Percentiles rank a stretch among this genome's conserved stretches.
phyloP scores from a whole-genome alignment of 1,140 invertebrate genomes.

The Cyclargus thomasi region DNA sequence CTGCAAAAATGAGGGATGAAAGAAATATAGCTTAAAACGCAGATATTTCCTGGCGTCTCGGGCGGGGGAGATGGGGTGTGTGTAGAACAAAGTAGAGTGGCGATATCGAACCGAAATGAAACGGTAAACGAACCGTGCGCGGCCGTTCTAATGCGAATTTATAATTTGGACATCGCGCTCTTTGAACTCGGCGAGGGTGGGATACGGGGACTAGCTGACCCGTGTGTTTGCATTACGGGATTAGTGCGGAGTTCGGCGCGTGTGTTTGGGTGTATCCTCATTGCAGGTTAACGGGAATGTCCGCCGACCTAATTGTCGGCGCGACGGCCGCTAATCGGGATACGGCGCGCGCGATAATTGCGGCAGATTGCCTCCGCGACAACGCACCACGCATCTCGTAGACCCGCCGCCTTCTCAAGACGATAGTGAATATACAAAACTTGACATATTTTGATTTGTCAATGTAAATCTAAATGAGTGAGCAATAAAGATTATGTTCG shows the following conservation, averaged over 20 bases:
- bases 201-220: slow-evolving; percentile 51
- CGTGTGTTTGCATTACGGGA: slow-evolving; percentile 44
- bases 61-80: slow-evolving; percentile 60
- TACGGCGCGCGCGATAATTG: slow-evolving; percentile 72
- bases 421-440: neutral
- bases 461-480: too few relatives aligned
- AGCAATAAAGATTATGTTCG: neutral
- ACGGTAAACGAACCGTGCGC: slow-evolving; percentile 74
- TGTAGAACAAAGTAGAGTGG: slow-evolving; percentile 74
- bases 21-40: slow-evolving; percentile 78
- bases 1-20: slow-evolving; percentile 78
- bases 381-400: slow-evolving; percentile 26
- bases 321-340: slow-evolving; percentile 68
- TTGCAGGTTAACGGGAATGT: slow-evolving; percentile 70
- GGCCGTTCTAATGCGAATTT: slow-evolving; percentile 75
- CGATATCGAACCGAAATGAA: slow-evolving; percentile 75
- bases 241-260: slow-evolving; percentile 36
- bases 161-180: slow-evolving; percentile 74
- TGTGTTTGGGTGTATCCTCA: slow-evolving; percentile 72
- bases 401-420: neutral
- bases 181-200: slow-evolving; percentile 61
- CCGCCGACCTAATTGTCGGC: slow-evolving; percentile 71
- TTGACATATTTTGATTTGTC: too few relatives aligned
- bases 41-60: slow-evolving; percentile 75
- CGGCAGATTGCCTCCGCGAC: slow-evolving; percentile 49